Evolutionary conservation across 2,797 vertebrate species (phyloP).

Genomic region (Dermochelys coriacea): DNA sequence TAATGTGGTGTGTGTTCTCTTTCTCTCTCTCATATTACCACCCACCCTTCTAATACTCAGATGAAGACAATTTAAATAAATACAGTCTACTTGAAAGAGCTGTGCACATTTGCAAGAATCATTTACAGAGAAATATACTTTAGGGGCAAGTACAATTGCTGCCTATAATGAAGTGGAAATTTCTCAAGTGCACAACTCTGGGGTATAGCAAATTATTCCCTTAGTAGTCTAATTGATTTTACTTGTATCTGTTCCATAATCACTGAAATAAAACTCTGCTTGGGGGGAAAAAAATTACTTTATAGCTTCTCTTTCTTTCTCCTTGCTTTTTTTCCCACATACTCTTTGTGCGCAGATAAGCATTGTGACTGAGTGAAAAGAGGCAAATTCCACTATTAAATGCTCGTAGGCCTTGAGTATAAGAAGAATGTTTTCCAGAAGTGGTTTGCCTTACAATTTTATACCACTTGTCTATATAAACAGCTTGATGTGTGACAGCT

Average conservation of each 20-base stretch:
- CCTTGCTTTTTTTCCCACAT: background rate
- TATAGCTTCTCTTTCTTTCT: background rate
- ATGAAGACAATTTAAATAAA: background rate
- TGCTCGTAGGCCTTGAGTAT: background rate
- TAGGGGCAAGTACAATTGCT: background rate
- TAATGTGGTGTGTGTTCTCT: background rate
- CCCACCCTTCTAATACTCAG: background rate
- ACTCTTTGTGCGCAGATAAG: background rate
- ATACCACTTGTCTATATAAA: background rate
- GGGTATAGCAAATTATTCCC: background rate
- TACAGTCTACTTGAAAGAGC: background rate
- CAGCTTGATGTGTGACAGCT: background rate
- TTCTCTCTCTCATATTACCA: no score
- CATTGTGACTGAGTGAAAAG: background rate
- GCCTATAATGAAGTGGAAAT: background rate
- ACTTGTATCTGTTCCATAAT: accelerated
- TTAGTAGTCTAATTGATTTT: background rate
- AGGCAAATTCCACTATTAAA: background rate
- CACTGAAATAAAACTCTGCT: background rate
- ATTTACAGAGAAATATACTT: background rate
- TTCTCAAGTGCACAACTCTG: background rate
- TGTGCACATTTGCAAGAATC: background rate
- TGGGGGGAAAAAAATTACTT: no score
- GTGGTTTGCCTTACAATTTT: background rate
- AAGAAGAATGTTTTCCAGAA: background rate